Evolutionary conservation across 2,888 invertebrate genomes (phyloP), one percentile per base, ranked within the genome.

Genomic region (Blastobasis adustella): DNA sequence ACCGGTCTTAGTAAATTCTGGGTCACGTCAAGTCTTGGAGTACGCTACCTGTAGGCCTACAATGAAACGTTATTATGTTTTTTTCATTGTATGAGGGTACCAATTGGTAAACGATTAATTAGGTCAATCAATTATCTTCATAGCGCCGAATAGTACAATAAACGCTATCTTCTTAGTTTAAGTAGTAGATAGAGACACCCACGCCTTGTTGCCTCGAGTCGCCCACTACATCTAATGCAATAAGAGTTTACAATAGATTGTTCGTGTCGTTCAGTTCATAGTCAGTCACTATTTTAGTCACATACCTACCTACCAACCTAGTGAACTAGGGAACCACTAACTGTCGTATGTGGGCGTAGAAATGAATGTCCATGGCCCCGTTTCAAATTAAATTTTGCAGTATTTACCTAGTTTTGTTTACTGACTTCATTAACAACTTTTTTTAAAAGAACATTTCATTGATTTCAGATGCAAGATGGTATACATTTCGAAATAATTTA

Each of bases 311-410:
- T 23, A 23, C 23, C 23, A 23, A 23, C 23, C 23, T 23, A 23
- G 23, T 23, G 23, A 23, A 23, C 23, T 23, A 23, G 23, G 23
- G 23, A 23, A 23, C 39, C 37, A 41, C 37, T 52, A 43, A n/a
- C 45, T 58, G 60, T 59, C 56, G 51, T 54, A 61, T 53, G 65
- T 65, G 61, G 63, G 56, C 49, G 56, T 38, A 43, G 50, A 47
- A 55, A 55, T 50, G 76, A 70, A 69, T 68, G 79, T 60, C 82
- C 80, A 46, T 82, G 82, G 73, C 81, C 79, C 60, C 73, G 66
- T 79, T 80, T 70, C 59, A 61, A 64, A 58, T 60, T 60, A 51
- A 43, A 43, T 10, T 46, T 46, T 10, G 37, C 37, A 45, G 49
- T 41, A 37, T 45, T 46, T 45, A 9, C 37, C 23, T 41, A 38